These are phyloP conservation scores for Macropis europaea DNA, from an alignment of 2,888 invertebrate genomes.

Conservation along the genomic window DNA sequence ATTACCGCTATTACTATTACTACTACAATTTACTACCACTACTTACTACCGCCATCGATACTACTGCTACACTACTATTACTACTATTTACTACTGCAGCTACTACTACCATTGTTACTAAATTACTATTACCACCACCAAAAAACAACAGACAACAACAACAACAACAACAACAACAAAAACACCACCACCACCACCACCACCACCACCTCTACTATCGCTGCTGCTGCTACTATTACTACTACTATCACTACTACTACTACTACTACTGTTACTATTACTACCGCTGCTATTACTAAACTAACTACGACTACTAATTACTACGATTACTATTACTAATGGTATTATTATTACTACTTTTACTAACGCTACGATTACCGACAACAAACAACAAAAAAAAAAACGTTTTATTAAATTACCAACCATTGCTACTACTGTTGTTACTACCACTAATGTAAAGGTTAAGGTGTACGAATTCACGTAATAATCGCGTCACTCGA, in stretches of 20 bases:
- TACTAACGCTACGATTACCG: conserved; percentile 40
- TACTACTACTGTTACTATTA: conserved; percentile 30
- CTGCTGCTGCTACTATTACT: conserved; percentile 33
- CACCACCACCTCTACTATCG: too few species aligned
- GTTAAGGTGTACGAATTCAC: conserved; percentile 11
- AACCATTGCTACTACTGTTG: conserved; percentile 47
- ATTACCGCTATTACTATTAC: conserved; percentile 34
- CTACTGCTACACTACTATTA: conserved; percentile 45
- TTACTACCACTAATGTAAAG: conserved; percentile 36
- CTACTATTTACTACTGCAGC: conserved; percentile 44
- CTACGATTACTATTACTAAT: conserved; percentile 12
- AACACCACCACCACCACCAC: conserved; percentile 39
- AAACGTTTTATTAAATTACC: conserved; percentile 40
- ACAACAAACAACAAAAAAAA: too few species aligned
- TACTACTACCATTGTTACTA: conserved; percentile 47
- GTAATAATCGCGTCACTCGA: background rate
- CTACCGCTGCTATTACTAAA: conserved; percentile 5
- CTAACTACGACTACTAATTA: conserved; percentile 29
- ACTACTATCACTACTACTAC: conserved; percentile 26
- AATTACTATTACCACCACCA: conserved; percentile 18
- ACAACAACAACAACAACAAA: conserved; percentile 4
- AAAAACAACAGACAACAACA: conserved; percentile 6
- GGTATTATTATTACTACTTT: conserved; percentile 47
- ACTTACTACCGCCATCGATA: conserved; percentile 48
- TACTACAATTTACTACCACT: conserved; percentile 40